Conservation (phyloP, 2,113 vertebrate species). For the Bothrops jararaca region DNA sequence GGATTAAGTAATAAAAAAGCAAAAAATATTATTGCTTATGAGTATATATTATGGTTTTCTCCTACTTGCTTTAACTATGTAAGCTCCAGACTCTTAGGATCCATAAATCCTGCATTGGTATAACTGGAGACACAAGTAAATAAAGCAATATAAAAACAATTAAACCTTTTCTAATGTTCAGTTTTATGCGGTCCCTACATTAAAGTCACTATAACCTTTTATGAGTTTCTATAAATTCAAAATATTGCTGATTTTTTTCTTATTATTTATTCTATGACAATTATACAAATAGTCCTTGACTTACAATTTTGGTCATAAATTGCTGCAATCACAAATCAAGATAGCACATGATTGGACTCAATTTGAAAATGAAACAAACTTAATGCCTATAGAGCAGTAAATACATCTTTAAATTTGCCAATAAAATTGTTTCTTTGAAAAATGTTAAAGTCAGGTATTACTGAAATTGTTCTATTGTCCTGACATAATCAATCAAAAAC, state of each 20-base stretch:
- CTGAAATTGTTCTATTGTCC: background rate
- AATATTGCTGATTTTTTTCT: background rate
- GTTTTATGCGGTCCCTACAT: background rate
- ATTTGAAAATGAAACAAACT: background rate
- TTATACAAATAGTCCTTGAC: background rate
- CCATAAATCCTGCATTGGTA: background rate
- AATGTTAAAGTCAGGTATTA: background rate
- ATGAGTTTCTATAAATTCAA: background rate
- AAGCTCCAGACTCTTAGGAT: background rate
- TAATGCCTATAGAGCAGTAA: background rate
- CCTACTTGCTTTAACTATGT: background rate
- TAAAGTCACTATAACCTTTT: background rate
- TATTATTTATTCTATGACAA: background rate
- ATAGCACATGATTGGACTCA: background rate
- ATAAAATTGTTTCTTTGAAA: background rate
- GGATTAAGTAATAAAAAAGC: background rate
- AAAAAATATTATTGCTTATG: background rate
- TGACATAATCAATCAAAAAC: background rate
- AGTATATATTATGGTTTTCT: background rate
- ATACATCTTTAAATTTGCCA: background rate
- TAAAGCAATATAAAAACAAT: background rate
- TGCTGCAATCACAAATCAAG: background rate
- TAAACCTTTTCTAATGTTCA: background rate
- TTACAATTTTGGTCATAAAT: background rate
- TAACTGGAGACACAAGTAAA: background rate